Percentiles rank a stretch among this genome's conserved stretches.
Conservation (phyloP, 2,888 invertebrate genomes). For the Electrophaes corylata region DNA sequence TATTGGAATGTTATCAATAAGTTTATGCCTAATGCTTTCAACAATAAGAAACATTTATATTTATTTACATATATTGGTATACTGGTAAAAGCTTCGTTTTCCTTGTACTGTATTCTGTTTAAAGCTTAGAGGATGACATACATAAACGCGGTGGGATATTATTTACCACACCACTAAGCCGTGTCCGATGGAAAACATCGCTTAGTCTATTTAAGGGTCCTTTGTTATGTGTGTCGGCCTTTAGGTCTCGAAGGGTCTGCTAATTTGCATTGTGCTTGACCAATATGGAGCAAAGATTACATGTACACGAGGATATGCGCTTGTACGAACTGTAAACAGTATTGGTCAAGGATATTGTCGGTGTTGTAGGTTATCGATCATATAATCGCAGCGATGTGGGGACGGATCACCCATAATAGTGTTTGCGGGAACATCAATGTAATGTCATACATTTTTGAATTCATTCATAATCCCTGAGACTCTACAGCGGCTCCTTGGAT, state of each 20-base stretch:
- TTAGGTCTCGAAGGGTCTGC: background rate
- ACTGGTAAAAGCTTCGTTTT: background rate
- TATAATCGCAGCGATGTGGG: background rate
- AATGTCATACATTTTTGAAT: background rate
- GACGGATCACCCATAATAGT: too few species aligned
- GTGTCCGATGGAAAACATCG: background rate
- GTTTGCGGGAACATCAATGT: background rate
- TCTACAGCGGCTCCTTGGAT: too few species aligned
- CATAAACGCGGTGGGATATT: background rate
- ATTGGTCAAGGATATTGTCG: background rate
- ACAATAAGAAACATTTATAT: background rate
- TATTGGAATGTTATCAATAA: background rate
- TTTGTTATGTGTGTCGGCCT: background rate
- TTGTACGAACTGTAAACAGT: background rate
- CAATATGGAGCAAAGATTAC: background rate
- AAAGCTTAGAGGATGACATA: background rate
- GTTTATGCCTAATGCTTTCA: background rate
- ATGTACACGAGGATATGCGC: background rate
- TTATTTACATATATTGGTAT: background rate
- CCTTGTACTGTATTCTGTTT: background rate
- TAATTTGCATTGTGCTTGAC: background rate
- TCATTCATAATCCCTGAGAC: too few species aligned
- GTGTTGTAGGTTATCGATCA: background rate
- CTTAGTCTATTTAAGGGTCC: background rate
- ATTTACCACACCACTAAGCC: too few species aligned